These are phyloP conservation scores for Cacoxenus indagator DNA, from an alignment of 2,888 invertebrate genomes.

Conservation along the genomic window DNA sequence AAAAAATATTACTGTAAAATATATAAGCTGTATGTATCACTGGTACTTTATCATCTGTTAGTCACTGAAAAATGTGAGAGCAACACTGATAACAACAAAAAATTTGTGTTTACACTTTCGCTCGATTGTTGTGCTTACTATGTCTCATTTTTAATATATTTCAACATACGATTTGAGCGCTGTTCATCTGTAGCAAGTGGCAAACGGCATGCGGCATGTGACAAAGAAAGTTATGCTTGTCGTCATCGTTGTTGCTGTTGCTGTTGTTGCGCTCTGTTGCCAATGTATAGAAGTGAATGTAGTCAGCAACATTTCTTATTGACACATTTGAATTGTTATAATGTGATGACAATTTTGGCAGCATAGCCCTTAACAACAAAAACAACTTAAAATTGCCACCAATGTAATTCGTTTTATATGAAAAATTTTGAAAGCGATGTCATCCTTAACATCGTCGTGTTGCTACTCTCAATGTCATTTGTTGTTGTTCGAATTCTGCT, in stretches of 20 bases:
- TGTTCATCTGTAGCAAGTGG: no score
- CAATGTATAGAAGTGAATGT: not conserved
- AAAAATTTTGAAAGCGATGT: conserved; percentile 1
- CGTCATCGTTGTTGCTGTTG: conserved; percentile 1
- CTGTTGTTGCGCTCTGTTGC: not conserved
- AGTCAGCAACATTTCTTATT: conserved; percentile 5
- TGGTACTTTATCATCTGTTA: no score
- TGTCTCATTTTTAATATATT: not conserved
- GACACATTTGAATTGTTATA: conserved; percentile 19
- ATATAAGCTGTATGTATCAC: no score
- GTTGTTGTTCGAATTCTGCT: not conserved
- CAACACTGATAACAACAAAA: not conserved
- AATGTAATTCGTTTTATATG: not conserved
- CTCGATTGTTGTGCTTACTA: not conserved
- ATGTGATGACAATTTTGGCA: conserved; percentile 16
- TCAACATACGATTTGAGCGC: not conserved
- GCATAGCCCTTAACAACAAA: not conserved
- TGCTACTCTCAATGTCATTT: not conserved
- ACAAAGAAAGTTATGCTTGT: not conserved
- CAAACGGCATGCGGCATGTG: no score
- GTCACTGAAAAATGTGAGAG: no score
- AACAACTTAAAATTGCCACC: not conserved
- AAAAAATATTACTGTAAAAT: no score
- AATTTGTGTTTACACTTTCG: not conserved
- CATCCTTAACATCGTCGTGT: not conserved